phyloP scores from a whole-genome alignment of 2,113 vertebrate genomes.

The Pampusana beccarii region DNA sequence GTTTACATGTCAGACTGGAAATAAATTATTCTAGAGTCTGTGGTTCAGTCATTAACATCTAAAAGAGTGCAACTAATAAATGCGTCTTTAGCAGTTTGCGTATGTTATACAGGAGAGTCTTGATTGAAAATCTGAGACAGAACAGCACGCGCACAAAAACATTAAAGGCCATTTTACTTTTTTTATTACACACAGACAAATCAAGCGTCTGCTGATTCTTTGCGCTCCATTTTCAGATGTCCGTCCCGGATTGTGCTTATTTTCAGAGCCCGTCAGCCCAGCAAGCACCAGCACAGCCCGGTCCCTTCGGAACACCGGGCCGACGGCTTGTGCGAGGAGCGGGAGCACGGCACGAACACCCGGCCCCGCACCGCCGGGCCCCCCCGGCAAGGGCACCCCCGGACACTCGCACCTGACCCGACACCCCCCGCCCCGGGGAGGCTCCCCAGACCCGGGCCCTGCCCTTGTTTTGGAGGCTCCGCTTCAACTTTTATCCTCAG shows the following conservation, averaged over 20 bases:
- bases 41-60: not conserved
- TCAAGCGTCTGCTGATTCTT: accelerated
- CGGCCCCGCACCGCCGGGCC: not conserved
- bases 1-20: not conserved
- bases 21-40: not conserved
- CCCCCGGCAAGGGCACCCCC: not conserved
- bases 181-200: not conserved
- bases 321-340: not conserved
- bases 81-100: not conserved
- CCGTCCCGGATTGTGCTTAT: not conserved
- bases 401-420: too few relatives aligned
- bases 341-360: not conserved
- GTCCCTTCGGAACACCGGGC: accelerated
- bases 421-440: not conserved
- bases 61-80: not conserved
- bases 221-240: accelerated
- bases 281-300: accelerated
- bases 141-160: accelerated
- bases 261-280: not conserved
- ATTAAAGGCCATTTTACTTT: not conserved
- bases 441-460: not conserved
- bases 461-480: not conserved
- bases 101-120: not conserved
- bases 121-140: accelerated
- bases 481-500: constrained; percentile 4